These are phyloP conservation scores for Pyrocephalus nanus DNA, from an alignment of 2,797 vertebrate species.

Conservation along the genomic window DNA sequence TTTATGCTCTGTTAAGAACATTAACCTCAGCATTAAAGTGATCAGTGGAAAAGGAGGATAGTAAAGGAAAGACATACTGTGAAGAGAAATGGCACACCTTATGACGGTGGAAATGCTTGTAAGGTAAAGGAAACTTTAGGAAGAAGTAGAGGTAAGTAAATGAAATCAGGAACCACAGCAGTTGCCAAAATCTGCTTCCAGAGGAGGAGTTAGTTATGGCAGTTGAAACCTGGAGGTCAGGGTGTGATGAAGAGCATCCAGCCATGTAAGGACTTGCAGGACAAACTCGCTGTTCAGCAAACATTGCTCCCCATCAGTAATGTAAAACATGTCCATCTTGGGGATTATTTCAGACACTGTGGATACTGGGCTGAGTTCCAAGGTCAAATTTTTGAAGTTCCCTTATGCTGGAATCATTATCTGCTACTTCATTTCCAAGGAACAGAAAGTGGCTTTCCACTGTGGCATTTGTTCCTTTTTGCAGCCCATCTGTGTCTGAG, in stretches of 20 bases:
- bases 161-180: background rate
- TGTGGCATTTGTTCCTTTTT: constrained; percentile 9
- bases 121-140: background rate
- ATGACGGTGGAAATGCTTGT: background rate
- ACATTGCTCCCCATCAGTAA: background rate
- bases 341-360: constrained; percentile 9
- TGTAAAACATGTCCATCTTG: background rate
- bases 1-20: constrained; percentile 7
- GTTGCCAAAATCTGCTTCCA: background rate
- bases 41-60: background rate
- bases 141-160: background rate
- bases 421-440: background rate
- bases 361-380: constrained; percentile 3
- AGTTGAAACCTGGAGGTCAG: background rate
- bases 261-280: background rate
- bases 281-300: background rate
- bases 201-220: background rate
- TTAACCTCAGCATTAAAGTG: background rate
- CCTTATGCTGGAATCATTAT: background rate
- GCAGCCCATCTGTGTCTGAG: background rate
- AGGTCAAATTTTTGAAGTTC: constrained; percentile 23
- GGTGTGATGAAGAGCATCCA: background rate
- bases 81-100: background rate
- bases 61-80: background rate
- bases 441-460: background rate